Evolutionary conservation across 53 echinoderm and acorn worm species (phyloP).

Genomic region (Crossaster papposus): DNA sequence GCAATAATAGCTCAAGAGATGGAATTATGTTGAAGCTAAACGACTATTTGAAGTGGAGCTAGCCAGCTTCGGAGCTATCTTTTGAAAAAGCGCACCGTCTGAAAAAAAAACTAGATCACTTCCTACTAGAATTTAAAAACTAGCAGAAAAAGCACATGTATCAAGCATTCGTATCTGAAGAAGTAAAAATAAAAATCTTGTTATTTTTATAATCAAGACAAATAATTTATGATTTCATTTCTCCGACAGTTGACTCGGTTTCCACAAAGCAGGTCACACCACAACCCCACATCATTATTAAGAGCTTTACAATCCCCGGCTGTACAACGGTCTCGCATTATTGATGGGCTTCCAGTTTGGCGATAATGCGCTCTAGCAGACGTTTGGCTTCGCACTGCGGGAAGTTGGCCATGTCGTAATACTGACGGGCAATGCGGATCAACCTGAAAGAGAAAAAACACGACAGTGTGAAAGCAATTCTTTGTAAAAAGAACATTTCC

Average conservation of each 20-base stretch:
- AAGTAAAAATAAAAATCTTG: not conserved
- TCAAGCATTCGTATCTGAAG: not conserved
- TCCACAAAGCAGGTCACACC: not conserved
- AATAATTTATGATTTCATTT: not conserved
- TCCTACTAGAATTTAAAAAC: not conserved
- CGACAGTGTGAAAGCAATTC: not conserved
- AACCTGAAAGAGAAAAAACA: conserved; percentile 72
- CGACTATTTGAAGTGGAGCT: too few species aligned
- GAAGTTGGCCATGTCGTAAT: conserved; percentile 98
- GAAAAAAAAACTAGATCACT: too few species aligned
- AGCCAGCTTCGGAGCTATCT: too few species aligned
- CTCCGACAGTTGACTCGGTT: not conserved
- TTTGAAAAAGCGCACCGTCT: too few species aligned
- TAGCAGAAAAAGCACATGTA: not conserved
- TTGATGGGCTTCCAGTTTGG: conserved; percentile 76
- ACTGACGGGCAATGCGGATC: conserved; percentile 84
- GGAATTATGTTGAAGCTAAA: too few species aligned
- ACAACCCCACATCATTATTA: not conserved
- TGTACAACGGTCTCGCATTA: not conserved
- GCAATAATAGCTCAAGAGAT: too few species aligned
- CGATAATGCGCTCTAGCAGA: conserved; percentile 81
- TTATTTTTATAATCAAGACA: not conserved
- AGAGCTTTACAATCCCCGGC: not conserved
- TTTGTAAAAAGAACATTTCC: not conserved
- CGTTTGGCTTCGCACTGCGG: conserved; percentile 98